Evolutionary conservation across 92 coral and sea anemone species (phyloP).

Genomic region (Ricordea florida): DNA sequence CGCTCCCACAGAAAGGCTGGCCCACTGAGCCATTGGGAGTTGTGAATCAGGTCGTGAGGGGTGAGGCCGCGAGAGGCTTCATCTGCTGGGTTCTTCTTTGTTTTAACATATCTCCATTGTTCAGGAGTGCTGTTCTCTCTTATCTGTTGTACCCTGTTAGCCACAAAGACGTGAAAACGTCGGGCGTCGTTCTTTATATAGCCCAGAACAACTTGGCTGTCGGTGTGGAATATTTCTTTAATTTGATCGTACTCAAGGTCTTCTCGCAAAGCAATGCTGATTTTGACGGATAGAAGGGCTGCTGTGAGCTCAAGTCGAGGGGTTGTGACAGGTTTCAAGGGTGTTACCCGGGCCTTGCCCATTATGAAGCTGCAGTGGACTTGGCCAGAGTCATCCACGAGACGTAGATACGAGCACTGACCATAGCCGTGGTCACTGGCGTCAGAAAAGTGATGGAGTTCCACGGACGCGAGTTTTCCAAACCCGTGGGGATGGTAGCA

Average conservation of each 20-base stretch:
- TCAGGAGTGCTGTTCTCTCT: slow-evolving; percentile 10
- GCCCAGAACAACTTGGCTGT: slow-evolving; percentile 45
- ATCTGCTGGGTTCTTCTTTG: slow-evolving; percentile 39
- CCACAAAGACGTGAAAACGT: slow-evolving; percentile 40
- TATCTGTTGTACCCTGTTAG: slow-evolving; percentile 46
- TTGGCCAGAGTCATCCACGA: neutral
- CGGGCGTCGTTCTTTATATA: slow-evolving; percentile 25
- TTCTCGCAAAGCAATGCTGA: neutral
- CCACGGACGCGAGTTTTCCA: neutral
- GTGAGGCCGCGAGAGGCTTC: slow-evolving; percentile 31
- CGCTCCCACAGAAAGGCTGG: slow-evolving; percentile 42
- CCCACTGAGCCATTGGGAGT: slow-evolving; percentile 21
- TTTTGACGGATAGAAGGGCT: slow-evolving; percentile 10
- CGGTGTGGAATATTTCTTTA: slow-evolving; percentile 26
- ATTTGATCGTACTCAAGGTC: slow-evolving; percentile 9
- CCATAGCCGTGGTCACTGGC: slow-evolving; percentile 20
- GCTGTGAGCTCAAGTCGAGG: slow-evolving; percentile 20
- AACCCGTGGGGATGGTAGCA: slow-evolving; percentile 23
- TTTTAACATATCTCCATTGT: slow-evolving; percentile 42
- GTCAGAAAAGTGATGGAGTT: slow-evolving; percentile 38
- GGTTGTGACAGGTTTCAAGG: neutral
- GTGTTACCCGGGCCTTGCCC: slow-evolving; percentile 18
- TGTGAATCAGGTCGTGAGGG: slow-evolving; percentile 2
- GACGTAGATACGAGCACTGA: slow-evolving; percentile 11
- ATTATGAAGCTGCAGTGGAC: slow-evolving; percentile 10